Evolutionary conservation across 92 coral and sea anemone species (phyloP).

Genomic region (Paramuricea clavata): DNA sequence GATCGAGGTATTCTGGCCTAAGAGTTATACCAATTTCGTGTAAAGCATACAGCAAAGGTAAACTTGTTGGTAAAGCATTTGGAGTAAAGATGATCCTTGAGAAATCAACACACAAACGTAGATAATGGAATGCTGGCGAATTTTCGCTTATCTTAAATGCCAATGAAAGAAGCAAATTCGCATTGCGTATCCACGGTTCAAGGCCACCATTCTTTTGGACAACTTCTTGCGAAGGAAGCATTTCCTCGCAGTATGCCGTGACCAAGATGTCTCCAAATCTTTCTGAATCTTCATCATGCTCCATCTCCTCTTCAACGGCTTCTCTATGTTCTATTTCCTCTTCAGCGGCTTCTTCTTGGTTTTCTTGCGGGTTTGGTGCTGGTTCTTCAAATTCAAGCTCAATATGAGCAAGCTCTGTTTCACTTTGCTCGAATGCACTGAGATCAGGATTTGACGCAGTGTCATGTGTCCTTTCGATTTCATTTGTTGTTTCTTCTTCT

Average conservation of each 20-base stretch:
- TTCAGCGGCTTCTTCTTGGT: slow-evolving; percentile 8
- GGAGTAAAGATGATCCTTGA: slow-evolving; percentile 62
- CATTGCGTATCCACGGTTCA: slow-evolving; percentile 65
- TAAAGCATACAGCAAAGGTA: slow-evolving; percentile 69
- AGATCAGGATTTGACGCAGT: too few species aligned
- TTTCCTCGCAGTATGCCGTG: slow-evolving; percentile 61
- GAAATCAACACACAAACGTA: slow-evolving; percentile 89
- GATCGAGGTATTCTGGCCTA: slow-evolving; percentile 74
- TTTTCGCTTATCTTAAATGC: slow-evolving; percentile 57
- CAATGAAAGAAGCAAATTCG: slow-evolving; percentile 68
- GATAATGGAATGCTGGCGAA: slow-evolving; percentile 75
- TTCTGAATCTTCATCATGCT: not conserved
- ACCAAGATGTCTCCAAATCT: slow-evolving; percentile 34
- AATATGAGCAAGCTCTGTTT: too few species aligned
- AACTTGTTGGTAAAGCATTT: slow-evolving; percentile 49
- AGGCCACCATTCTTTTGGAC: slow-evolving; percentile 55
- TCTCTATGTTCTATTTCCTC: too few species aligned
- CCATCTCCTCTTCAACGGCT: too few species aligned
- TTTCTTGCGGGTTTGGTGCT: not conserved
- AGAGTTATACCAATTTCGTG: slow-evolving; percentile 70
- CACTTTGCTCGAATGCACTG: too few species aligned
- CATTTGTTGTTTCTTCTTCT: too few species aligned
- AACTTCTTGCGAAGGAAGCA: slow-evolving; percentile 71
- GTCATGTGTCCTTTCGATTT: too few species aligned
- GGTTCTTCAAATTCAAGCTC: not conserved